Percentiles rank a stretch among this genome's conserved stretches.
These are phyloP conservation scores for Thamnophis elegans DNA, from an alignment of 2,797 vertebrate species.

Conservation along the genomic window DNA sequence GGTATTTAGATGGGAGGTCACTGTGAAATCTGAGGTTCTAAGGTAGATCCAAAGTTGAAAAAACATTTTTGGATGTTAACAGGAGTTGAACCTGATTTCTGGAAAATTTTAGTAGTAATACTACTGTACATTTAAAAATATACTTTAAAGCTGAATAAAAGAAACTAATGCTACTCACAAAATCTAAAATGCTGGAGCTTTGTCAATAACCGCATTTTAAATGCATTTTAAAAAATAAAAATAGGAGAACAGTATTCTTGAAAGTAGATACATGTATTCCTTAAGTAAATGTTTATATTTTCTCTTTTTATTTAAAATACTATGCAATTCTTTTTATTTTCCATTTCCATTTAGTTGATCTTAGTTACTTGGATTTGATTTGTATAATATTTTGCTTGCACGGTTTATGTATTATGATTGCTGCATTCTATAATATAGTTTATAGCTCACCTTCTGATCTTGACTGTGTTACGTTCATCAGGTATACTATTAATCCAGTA, in stretches of 20 bases:
- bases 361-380: neutral
- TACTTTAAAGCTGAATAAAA: neutral
- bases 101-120: neutral
- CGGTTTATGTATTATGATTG: neutral
- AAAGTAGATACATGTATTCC: neutral
- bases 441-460: slow-evolving; percentile 37
- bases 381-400: neutral
- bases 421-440: slow-evolving; percentile 18
- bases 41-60: neutral
- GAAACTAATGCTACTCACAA: neutral
- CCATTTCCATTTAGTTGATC: neutral
- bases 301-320: slow-evolving; percentile 26
- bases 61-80: neutral
- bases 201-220: neutral
- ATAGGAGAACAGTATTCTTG: slow-evolving; percentile 13
- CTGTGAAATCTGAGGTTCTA: neutral
- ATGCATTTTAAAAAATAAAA: neutral
- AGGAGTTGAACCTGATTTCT: neutral
- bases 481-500: neutral
- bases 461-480: slow-evolving; percentile 9
- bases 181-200: neutral
- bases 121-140: neutral
- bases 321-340: slow-evolving; percentile 7
- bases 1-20: neutral
- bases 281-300: slow-evolving; percentile 38